Percentiles rank a stretch among this genome's conserved stretches.
phyloP scores from a whole-genome alignment of 2,888 invertebrate species.

The Gymnocheta viridis region DNA sequence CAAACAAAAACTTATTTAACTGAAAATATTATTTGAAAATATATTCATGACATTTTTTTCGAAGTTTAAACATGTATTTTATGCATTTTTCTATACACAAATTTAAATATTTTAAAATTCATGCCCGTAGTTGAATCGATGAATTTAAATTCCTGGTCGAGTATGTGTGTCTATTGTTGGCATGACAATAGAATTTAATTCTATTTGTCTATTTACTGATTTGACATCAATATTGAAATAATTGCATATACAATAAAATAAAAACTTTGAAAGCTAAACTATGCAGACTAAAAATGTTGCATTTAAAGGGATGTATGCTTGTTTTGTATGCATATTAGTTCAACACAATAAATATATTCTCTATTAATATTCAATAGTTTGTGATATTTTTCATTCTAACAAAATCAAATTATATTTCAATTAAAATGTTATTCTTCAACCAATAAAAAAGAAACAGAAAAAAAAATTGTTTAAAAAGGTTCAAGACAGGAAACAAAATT shows the following conservation, averaged over 20 bases:
- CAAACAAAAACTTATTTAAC: neutral
- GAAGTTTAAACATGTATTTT: neutral
- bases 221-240: conserved; percentile 56
- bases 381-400: neutral
- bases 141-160: neutral
- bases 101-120: conserved; percentile 28
- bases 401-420: conserved; percentile 21
- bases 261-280: conserved; percentile 9
- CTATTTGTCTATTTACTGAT: conserved; percentile 52
- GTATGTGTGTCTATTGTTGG: neutral
- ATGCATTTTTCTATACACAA: conserved; percentile 29
- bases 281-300: neutral
- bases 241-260: neutral
- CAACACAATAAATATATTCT: conserved; percentile 7
- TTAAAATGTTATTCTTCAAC: neutral
- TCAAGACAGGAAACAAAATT: too few relatives aligned
- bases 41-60: neutral
- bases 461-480: neutral
- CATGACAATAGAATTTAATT: conserved; percentile 43
- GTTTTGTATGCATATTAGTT: neutral
- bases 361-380: conserved; percentile 28
- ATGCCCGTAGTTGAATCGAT: neutral
- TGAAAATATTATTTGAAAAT: neutral
- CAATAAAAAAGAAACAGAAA: neutral
- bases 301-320: conserved; percentile 8